Conservation (phyloP, 2,888 invertebrate genomes). For the Nephrotoma flavescens region DNA sequence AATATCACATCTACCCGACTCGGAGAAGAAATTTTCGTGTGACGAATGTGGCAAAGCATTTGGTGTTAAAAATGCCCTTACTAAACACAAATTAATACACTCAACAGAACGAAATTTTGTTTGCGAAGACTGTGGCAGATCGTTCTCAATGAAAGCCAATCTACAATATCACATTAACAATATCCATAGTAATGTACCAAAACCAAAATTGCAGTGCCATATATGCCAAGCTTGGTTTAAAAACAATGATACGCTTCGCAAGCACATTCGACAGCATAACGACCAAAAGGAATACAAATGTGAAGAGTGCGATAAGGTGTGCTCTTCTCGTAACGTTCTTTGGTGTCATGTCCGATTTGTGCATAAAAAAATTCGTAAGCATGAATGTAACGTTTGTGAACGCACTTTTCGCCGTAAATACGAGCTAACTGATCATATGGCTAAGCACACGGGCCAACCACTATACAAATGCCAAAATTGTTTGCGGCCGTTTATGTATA, state of each 20-base stretch:
- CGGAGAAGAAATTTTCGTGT: constrained; percentile 12
- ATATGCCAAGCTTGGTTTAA: constrained; percentile 13
- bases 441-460: constrained; percentile 19
- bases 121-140: constrained; percentile 13
- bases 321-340: constrained; percentile 9
- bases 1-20: constrained; percentile 11
- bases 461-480: constrained; percentile 20
- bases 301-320: constrained; percentile 10
- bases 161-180: constrained; percentile 9
- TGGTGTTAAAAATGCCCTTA: constrained; percentile 11
- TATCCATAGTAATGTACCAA: constrained; percentile 5
- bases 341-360: constrained; percentile 12
- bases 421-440: constrained; percentile 17
- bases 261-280: constrained; percentile 11
- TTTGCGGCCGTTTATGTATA: constrained; percentile 19
- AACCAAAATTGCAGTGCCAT: constrained; percentile 11
- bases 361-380: constrained; percentile 10
- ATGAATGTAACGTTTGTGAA: constrained; percentile 11
- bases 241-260: constrained; percentile 12
- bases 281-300: constrained; percentile 10
- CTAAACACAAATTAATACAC: constrained; percentile 12
- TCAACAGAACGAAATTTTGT: constrained; percentile 10
- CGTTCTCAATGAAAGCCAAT: constrained; percentile 10
- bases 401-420: constrained; percentile 11
- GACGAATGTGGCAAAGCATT: constrained; percentile 14